These are phyloP conservation scores for Myzus persicae DNA, from an alignment of 1,140 invertebrate species.

Conservation along the genomic window DNA sequence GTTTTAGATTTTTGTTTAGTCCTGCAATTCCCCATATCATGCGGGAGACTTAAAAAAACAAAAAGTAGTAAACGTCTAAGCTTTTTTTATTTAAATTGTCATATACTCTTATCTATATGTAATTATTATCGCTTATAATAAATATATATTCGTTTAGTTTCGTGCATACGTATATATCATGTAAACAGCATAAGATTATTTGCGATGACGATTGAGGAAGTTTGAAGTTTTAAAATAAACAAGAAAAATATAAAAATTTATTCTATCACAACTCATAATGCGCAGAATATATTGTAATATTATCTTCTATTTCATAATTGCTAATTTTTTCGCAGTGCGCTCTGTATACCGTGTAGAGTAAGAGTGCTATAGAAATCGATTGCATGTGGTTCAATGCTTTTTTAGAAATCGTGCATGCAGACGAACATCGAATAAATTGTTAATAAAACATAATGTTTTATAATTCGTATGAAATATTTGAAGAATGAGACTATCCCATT, in stretches of 20 bases:
- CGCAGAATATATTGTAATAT: not conserved
- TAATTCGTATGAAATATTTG: not conserved
- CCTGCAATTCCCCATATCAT: not conserved
- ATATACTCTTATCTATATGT: not conserved
- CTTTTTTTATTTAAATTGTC: not conserved
- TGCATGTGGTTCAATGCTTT: slow-evolving; percentile 30
- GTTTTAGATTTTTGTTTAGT: not conserved
- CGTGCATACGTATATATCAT: not conserved
- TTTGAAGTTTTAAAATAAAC: not conserved
- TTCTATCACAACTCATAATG: not conserved
- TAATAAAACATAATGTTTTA: slow-evolving; percentile 22
- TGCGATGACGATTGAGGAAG: not conserved
- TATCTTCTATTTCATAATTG: slow-evolving; percentile 8
- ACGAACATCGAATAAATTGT: not conserved
- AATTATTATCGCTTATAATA: not conserved
- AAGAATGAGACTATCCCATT: not conserved
- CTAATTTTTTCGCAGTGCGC: not conserved
- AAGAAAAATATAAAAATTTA: not conserved
- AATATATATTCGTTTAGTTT: not conserved
- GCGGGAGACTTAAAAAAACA: not conserved
- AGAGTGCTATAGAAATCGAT: slow-evolving; percentile 49
- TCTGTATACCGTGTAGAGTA: not conserved
- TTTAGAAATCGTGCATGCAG: slow-evolving; percentile 42
- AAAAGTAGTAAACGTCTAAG: not conserved
- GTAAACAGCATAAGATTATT: not conserved